Evolutionary conservation across 2,113 vertebrate species (phyloP).

Genomic region (Chionis minor): DNA sequence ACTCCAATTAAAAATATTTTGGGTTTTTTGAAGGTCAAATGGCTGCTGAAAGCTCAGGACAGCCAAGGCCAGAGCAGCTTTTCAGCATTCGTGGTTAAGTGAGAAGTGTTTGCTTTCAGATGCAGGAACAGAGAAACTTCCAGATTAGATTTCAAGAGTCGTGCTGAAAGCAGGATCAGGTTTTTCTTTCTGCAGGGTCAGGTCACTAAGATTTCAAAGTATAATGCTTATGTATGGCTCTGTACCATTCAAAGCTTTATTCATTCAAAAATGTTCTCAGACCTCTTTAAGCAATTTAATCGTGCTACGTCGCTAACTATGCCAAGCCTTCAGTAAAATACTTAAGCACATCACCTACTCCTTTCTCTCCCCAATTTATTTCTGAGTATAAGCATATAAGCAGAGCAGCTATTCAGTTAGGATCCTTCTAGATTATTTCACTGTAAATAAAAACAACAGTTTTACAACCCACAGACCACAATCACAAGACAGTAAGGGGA

Average conservation of each 20-base stretch:
- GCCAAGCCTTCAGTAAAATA: background rate
- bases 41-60: background rate
- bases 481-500: background rate
- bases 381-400: background rate
- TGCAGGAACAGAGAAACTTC: background rate
- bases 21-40: background rate
- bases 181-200: background rate
- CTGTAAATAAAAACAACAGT: background rate
- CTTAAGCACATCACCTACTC: background rate
- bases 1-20: background rate
- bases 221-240: background rate
- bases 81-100: background rate
- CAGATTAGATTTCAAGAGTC: background rate
- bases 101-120: background rate
- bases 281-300: background rate
- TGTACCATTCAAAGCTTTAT: background rate
- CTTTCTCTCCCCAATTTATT: background rate
- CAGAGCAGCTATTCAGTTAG: background rate
- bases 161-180: background rate
- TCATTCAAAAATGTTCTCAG: background rate
- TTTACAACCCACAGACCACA: background rate
- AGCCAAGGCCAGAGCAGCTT: background rate
- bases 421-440: background rate
- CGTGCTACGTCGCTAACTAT: background rate
- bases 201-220: background rate